These are phyloP conservation scores for Myotis vivesi DNA, from an alignment of 2,797 vertebrate species.

Conservation along the genomic window DNA sequence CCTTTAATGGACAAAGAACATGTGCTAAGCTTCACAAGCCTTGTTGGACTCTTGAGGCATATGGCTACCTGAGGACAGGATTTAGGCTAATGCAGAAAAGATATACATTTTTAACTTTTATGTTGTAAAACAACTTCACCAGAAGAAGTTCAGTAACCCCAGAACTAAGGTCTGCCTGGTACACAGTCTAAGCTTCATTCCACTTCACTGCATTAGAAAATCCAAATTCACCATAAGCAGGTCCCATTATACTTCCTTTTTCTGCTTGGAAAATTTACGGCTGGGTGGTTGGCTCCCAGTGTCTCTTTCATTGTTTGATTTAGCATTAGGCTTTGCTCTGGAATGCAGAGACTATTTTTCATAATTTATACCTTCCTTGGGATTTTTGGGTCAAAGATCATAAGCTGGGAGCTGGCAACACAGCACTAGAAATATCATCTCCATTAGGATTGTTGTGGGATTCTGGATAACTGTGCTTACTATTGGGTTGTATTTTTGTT, in stretches of 20 bases:
- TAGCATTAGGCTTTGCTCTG: slow-evolving; percentile 28
- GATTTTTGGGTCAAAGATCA: slow-evolving; percentile 38
- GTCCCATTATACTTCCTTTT: background rate
- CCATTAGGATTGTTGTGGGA: background rate
- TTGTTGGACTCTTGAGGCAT: background rate
- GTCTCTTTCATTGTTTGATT: slow-evolving; percentile 8
- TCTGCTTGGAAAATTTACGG: slow-evolving; percentile 17
- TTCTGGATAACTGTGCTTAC: slow-evolving; percentile 37
- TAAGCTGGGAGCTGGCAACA: slow-evolving; percentile 22
- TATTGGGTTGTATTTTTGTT: slow-evolving; percentile 3
- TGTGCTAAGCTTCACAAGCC: background rate
- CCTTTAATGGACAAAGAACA: background rate
- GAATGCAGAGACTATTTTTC: slow-evolving; percentile 12
- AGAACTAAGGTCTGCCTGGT: background rate
- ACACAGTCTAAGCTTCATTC: background rate
- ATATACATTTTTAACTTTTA: background rate
- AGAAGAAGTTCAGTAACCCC: background rate
- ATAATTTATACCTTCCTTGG: slow-evolving; percentile 25
- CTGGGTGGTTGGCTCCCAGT: background rate
- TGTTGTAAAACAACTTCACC: slow-evolving; percentile 18
- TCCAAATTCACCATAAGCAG: background rate
- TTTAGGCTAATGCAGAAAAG: background rate
- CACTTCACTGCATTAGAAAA: background rate
- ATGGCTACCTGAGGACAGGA: background rate
- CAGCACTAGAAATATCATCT: slow-evolving; percentile 7